Percentiles rank a stretch among this genome's conserved stretches.
phyloP scores from a whole-genome alignment of 37 sponge, comb jelly and placozoan genomes.

The Cladorhizidae sp. region DNA sequence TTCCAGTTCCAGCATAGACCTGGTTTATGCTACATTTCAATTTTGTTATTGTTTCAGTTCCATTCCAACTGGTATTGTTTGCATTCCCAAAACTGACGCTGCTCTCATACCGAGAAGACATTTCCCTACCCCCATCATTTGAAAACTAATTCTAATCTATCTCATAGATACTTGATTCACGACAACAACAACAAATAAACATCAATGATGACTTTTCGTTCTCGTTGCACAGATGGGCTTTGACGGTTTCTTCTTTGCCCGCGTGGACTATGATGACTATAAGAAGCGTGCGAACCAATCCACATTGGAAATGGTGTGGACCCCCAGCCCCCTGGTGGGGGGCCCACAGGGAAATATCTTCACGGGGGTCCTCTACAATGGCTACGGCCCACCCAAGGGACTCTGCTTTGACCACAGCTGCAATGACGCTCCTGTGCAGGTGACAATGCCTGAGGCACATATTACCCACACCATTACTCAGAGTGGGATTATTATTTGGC shows the following conservation, averaged over 20 bases:
- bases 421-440: conserved; percentile 72
- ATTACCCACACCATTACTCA: not conserved
- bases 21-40: too few relatives aligned
- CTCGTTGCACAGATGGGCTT: conserved; percentile 75
- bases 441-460: not conserved
- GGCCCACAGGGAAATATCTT: conserved; percentile 67
- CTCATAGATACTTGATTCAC: not conserved
- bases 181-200: too few relatives aligned
- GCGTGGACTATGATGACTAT: conserved; percentile 88
- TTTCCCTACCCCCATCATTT: too few relatives aligned
- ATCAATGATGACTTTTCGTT: not conserved
- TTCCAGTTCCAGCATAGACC: too few relatives aligned
- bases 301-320: conserved; percentile 84
- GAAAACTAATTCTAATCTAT: too few relatives aligned
- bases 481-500: too few relatives aligned
- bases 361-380: conserved; percentile 72
- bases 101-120: too few relatives aligned
- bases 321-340: conserved; percentile 64
- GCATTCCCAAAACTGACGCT: not conserved
- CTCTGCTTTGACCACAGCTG: conserved; percentile 88
- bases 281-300: conserved; percentile 29
- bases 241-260: conserved; percentile 90
- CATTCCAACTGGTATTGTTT: not conserved
- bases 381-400: conserved; percentile 82
- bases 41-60: not conserved